These are phyloP conservation scores for Anseranas semipalmata DNA, from an alignment of 2,113 vertebrate species.

Conservation along the genomic window DNA sequence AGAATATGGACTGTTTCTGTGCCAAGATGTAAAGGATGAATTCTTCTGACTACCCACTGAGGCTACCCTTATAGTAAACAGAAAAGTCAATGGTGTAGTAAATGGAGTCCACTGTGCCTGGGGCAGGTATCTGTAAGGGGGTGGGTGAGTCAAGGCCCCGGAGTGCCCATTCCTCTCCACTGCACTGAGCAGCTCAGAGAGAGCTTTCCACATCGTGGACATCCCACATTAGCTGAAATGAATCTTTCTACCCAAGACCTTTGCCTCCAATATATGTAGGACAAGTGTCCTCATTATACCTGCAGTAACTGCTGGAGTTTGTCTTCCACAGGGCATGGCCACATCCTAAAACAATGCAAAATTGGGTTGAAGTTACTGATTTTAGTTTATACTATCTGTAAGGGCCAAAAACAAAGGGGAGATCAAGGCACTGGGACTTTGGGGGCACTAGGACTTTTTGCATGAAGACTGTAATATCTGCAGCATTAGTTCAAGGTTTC, in stretches of 20 bases:
- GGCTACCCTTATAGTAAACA: background rate
- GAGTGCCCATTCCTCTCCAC: background rate
- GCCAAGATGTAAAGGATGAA: background rate
- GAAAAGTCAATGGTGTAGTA: background rate
- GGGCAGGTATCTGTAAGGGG: background rate
- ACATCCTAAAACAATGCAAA: background rate
- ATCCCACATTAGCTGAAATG: background rate
- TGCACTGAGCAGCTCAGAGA: background rate
- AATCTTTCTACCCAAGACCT: background rate
- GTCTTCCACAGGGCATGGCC: background rate
- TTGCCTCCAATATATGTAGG: background rate
- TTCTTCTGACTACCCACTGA: background rate
- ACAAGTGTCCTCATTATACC: background rate
- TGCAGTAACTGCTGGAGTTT: background rate
- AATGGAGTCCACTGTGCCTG: background rate
- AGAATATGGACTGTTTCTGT: background rate
- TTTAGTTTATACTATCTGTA: background rate
- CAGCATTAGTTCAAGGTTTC: background rate
- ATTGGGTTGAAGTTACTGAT: background rate
- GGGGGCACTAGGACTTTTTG: background rate
- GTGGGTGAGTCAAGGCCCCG: background rate
- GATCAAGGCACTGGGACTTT: background rate
- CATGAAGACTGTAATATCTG: background rate
- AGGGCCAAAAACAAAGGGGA: background rate
- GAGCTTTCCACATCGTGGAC: background rate